Evolutionary conservation across 2,797 vertebrate genomes (phyloP).

Genomic region (Rhinatrema bivittatum): DNA sequence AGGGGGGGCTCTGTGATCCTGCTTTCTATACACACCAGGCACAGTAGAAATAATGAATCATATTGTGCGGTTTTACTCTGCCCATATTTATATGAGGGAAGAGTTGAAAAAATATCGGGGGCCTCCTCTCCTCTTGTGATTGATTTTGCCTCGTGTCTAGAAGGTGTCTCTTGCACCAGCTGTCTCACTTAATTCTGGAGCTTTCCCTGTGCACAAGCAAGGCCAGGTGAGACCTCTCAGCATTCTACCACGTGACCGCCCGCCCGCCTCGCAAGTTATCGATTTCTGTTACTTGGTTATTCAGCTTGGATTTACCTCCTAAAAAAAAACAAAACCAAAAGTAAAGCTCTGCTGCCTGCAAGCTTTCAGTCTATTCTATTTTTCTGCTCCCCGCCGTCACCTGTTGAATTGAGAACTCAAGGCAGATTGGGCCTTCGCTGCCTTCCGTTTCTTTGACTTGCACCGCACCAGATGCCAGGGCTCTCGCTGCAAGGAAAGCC

Average conservation of each 20-base stretch:
- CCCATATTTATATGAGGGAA: too few species aligned
- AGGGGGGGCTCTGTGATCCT: too few species aligned
- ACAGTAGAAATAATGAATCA: too few species aligned
- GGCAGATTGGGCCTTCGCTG: constrained; percentile 43
- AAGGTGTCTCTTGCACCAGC: not conserved
- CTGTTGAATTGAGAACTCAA: constrained; percentile 70
- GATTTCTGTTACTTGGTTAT: constrained; percentile 43
- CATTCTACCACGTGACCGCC: constrained; percentile 26
- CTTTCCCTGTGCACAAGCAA: accelerated
- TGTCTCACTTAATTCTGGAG: not conserved
- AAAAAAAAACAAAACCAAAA: constrained; percentile 40
- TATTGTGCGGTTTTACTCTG: too few species aligned
- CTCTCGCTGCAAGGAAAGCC: constrained; percentile 63
- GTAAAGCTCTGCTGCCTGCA: constrained; percentile 39
- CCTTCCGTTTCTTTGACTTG: constrained; percentile 64
- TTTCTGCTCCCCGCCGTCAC: constrained; percentile 67
- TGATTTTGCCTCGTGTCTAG: too few species aligned
- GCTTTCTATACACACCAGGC: too few species aligned
- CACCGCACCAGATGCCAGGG: constrained; percentile 85
- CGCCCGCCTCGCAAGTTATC: constrained; percentile 31
- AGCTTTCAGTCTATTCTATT: constrained; percentile 53
- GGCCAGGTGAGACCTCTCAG: constrained; percentile 6
- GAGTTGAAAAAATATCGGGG: too few species aligned
- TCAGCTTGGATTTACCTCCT: constrained; percentile 42
- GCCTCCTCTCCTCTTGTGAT: too few species aligned